Base-by-base conservation (phyloP, 2,797 vertebrate genomes). In the Crenichthys baileyi region DNA sequence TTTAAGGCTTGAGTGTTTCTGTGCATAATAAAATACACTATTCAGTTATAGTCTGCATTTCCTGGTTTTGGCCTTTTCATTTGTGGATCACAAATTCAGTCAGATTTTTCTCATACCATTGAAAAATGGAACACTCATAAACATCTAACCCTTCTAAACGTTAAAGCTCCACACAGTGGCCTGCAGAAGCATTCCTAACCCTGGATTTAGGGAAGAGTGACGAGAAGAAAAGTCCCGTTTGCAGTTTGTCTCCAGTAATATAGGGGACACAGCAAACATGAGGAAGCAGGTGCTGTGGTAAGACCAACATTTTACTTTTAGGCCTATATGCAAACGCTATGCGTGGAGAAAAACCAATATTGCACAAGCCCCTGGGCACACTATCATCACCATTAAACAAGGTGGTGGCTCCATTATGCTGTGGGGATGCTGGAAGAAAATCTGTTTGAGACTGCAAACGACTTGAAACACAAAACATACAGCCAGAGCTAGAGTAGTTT, bases 21-120 rank as follows among this genome's bases (percentile, higher is more conserved):
- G 79, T 85, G 86, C 39, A 76, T 85, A 93, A 90, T 31, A 92
- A 93, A 93, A 94, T 79, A 80, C 76, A 70, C 74, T 76, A 85
- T 83, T 79, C 63, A 61, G 61, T 76, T 75, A 58, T 65, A 70
- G 22, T 48, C 48, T 75, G 50, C 39, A 29, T 36, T 9, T n/a
- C 60, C 15, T 44, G 67, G 13, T 74, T 72, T 16, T 75, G 26
- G 65, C 85, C 77, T 73, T 24, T 65, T 79, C 2, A 73, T 53
- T 68, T 58, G 16, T 76, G 3, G 1, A 2, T n/a, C 39, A 12
- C 20, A 44, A 41, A 41, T 1, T 22, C 26, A 2, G 29, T 36
- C 15, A 36, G 31, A 63, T 31, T 44, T 44, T 9, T 63, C 29
- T 63, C 60, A 13, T 5, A 61, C 7, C 7, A 24, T 60, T 29